Percentiles rank a stretch among this genome's conserved stretches.
Conservation (phyloP, 2,113 vertebrate genomes). For the Protomyctophum bolini region DNA sequence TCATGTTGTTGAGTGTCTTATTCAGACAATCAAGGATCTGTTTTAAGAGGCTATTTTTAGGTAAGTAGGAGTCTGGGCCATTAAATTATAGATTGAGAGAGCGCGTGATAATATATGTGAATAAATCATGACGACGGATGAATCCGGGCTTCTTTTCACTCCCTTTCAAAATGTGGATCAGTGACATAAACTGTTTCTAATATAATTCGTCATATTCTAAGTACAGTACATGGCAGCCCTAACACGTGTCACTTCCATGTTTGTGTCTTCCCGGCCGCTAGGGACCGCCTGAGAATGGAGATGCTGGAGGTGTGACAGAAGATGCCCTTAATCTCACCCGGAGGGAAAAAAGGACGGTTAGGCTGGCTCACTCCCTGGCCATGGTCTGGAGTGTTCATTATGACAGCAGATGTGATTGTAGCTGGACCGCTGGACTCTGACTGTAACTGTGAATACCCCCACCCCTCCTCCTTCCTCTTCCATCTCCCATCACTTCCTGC, state of each 20-base stretch:
- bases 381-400: conserved; percentile 72
- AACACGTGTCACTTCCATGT: neutral
- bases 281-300: conserved; percentile 80
- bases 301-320: conserved; percentile 79
- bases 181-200: neutral
- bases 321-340: conserved; percentile 22
- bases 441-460: conserved; percentile 79
- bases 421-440: conserved; percentile 78
- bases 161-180: neutral
- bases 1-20: conserved; percentile 57
- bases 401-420: conserved; percentile 84
- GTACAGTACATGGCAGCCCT: too few species aligned
- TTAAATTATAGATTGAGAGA: conserved; percentile 77
- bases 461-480: conserved; percentile 54
- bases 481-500: conserved; percentile 77
- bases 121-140: conserved; percentile 73
- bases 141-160: conserved; percentile 20
- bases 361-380: conserved; percentile 53
- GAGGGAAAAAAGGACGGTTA: conserved; percentile 42
- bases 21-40: conserved; percentile 70
- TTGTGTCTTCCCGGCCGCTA: conserved; percentile 31
- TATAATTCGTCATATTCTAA: too few species aligned
- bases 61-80: conserved; percentile 51
- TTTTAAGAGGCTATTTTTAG: conserved; percentile 77
- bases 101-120: conserved; percentile 75